These are phyloP conservation scores for Burhinus oedicnemus DNA, from an alignment of 2,113 vertebrate genomes.

Conservation along the genomic window DNA sequence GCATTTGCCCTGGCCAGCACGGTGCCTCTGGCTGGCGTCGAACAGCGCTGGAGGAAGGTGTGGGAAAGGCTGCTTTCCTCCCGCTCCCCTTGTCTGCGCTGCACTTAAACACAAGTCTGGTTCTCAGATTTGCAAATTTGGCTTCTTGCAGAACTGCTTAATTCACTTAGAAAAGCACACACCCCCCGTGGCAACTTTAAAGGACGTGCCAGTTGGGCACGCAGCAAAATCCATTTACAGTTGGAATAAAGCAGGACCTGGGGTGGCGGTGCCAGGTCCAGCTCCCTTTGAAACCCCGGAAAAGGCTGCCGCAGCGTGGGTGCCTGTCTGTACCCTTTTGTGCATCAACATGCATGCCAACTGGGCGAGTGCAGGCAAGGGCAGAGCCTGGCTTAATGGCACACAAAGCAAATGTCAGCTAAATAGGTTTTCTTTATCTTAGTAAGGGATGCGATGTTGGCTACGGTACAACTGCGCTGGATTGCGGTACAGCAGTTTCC, in stretches of 20 bases:
- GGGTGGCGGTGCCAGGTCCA: neutral
- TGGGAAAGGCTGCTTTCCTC: neutral
- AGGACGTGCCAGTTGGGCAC: neutral
- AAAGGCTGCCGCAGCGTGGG: neutral
- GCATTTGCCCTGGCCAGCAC: accelerated
- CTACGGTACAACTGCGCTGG: accelerated
- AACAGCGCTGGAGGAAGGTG: neutral
- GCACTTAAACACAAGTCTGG: neutral
- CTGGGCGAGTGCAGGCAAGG: neutral
- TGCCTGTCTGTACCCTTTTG: constrained; percentile 4
- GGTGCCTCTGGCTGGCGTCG: accelerated
- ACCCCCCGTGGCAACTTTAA: neutral
- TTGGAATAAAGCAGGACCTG: constrained; percentile 8
- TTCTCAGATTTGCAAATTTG: neutral
- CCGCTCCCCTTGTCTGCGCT: neutral
- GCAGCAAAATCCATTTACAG: neutral
- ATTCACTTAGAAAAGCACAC: constrained; percentile 14
- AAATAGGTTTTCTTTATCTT: constrained; percentile 44
- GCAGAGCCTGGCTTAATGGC: neutral
- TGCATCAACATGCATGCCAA: neutral
- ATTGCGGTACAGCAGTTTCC: neutral
- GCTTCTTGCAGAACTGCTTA: neutral
- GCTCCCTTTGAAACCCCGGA: neutral
- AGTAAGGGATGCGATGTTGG: neutral
- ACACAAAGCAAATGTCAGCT: constrained; percentile 33